A percentile compares a stretch with the other conserved stretches of the same genome.
These are phyloP conservation scores for Drosophila ficusphila DNA, from an alignment of 1,140 invertebrate genomes.

Conservation along the genomic window DNA sequence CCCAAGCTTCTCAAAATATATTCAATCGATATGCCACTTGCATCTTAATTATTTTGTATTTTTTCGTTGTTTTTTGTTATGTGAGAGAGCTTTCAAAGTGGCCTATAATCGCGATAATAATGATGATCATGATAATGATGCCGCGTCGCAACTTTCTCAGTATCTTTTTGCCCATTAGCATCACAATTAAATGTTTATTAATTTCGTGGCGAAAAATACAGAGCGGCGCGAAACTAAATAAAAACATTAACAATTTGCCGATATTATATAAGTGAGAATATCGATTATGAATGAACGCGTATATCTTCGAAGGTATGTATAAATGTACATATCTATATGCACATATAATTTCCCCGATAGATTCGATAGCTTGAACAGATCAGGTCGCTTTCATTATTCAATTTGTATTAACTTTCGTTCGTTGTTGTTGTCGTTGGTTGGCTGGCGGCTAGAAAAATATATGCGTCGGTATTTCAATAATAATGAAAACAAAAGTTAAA, in stretches of 20 bases:
- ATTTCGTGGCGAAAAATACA: slow-evolving; percentile 15
- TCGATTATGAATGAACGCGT: slow-evolving; percentile 19
- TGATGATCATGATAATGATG: slow-evolving; percentile 36
- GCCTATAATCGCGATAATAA: slow-evolving; percentile 12
- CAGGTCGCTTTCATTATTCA: slow-evolving; percentile 48
- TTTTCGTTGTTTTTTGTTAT: not conserved
- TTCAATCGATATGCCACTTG: slow-evolving; percentile 9
- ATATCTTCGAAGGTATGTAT: not conserved
- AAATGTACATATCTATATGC: not conserved
- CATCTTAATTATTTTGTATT: slow-evolving; percentile 18
- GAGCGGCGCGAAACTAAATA: not conserved
- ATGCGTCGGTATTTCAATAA: slow-evolving; percentile 72
- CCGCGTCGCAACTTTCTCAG: slow-evolving; percentile 62
- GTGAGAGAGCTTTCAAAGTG: slow-evolving; percentile 28
- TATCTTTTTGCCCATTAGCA: slow-evolving; percentile 49
- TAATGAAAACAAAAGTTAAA: slow-evolving; percentile 80
- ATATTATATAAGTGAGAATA: slow-evolving; percentile 57
- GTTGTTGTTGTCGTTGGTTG: slow-evolving; percentile 38
- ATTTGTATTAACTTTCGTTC: slow-evolving; percentile 69
- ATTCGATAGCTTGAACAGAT: slow-evolving; percentile 4
- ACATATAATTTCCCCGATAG: slow-evolving; percentile 26
- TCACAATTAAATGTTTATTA: slow-evolving; percentile 61
- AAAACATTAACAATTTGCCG: not conserved
- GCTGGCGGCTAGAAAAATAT: slow-evolving; percentile 73
- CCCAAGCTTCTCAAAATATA: slow-evolving; percentile 12